Conservation (phyloP, 2,797 vertebrate genomes). For the Sternotherus odoratus region DNA sequence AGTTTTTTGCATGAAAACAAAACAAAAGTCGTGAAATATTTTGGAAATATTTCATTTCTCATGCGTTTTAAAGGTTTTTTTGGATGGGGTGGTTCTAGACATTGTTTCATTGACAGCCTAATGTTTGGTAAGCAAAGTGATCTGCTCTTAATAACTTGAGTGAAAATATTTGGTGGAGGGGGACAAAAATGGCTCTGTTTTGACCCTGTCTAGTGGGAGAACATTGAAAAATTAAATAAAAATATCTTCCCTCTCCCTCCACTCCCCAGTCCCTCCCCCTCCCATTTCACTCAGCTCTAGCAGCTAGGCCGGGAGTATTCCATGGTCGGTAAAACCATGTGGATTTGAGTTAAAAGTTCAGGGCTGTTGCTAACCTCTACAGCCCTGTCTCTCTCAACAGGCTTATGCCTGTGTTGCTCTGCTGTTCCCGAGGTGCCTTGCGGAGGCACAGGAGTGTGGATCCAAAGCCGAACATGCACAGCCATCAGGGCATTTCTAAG, state of each 20-base stretch:
- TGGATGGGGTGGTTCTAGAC: background rate
- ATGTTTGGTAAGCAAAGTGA: too few relatives aligned
- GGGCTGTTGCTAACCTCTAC: conserved; percentile 41
- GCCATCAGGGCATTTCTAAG: conserved; percentile 64
- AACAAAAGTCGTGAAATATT: background rate
- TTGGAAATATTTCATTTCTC: background rate
- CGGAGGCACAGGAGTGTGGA: background rate
- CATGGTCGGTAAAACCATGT: background rate
- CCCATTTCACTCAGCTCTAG: background rate
- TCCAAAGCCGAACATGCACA: conserved; percentile 51
- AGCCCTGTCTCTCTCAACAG: conserved; percentile 38
- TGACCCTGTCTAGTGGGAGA: conserved; percentile 48
- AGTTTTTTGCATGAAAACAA: background rate
- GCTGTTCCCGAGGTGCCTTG: conserved; percentile 35
- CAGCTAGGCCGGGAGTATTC: conserved; percentile 13
- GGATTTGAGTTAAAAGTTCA: conserved; percentile 40
- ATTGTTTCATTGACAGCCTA: background rate
- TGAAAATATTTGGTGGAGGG: background rate
- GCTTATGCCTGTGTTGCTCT: conserved; percentile 54
- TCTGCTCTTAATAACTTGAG: background rate
- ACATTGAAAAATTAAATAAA: conserved; percentile 6
- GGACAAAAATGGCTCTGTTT: conserved; percentile 22
- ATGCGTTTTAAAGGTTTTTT: background rate
- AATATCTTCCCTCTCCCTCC: background rate
- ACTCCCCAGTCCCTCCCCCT: background rate